Conservation (phyloP, 1,140 invertebrate genomes). For the Leptonema lineaticorne region DNA sequence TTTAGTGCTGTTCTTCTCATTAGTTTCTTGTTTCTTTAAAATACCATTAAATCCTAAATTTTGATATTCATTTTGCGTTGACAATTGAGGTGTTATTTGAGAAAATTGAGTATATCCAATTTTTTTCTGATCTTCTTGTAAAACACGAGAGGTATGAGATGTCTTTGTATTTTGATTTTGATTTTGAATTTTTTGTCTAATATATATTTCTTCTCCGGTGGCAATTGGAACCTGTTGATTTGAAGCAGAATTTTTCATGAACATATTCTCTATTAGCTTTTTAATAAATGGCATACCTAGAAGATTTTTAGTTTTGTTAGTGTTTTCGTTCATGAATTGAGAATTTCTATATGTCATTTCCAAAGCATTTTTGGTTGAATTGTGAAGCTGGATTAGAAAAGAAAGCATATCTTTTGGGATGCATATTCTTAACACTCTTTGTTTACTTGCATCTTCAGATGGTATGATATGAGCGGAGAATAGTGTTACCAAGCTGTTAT, state of each 20-base stretch:
- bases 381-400: constrained; percentile 33
- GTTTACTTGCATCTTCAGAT: constrained; percentile 26
- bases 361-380: constrained; percentile 30
- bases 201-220: constrained; percentile 27
- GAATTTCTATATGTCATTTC: constrained; percentile 12
- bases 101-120: background rate
- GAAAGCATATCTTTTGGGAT: constrained; percentile 37
- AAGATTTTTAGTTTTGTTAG: constrained; percentile 19
- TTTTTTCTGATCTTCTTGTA: background rate
- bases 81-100: background rate
- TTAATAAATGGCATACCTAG: constrained; percentile 29
- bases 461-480: constrained; percentile 40
- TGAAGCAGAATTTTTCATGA: constrained; percentile 34
- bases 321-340: background rate
- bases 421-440: constrained; percentile 37
- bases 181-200: constrained; percentile 14
- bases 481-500: constrained; percentile 32
- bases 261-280: constrained; percentile 36
- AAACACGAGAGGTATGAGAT: background rate
- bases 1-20: background rate
- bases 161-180: background rate
- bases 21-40: background rate
- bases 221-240: constrained; percentile 33
- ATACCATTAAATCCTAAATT: too few species aligned
- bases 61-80: too few species aligned